Evolutionary conservation across 2,797 vertebrate species (phyloP).

Genomic region (Sebastes oblongus): DNA sequence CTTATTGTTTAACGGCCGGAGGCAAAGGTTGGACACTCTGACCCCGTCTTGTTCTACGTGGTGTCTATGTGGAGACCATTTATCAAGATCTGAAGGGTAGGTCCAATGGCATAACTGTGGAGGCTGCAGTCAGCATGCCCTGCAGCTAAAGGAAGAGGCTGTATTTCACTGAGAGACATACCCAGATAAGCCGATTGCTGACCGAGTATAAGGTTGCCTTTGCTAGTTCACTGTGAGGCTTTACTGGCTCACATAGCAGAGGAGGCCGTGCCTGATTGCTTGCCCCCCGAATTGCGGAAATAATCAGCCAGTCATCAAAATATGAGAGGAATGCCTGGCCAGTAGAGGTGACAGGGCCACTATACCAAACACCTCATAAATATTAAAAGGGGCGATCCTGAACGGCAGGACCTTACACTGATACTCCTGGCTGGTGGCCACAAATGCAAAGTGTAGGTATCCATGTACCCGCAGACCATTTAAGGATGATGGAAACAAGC

Average conservation of each 20-base stretch:
- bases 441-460: not conserved
- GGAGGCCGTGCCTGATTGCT: not conserved
- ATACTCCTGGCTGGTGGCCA: not conserved
- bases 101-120: not conserved
- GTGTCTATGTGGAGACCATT: conserved; percentile 3
- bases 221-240: not conserved
- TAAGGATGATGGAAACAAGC: not conserved
- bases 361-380: not conserved
- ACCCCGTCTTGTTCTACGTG: not conserved
- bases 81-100: conserved; percentile 6
- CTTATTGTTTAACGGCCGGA: not conserved
- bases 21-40: not conserved
- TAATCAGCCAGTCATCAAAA: conserved; percentile 1
- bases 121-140: conserved; percentile 3
- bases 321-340: not conserved
- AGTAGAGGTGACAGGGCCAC: not conserved
- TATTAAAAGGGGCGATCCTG: not conserved
- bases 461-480: not conserved
- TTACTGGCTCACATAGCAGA: not conserved
- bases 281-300: not conserved
- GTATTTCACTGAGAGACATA: not conserved
- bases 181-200: not conserved
- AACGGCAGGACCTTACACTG: not conserved
- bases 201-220: not conserved
- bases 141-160: conserved; percentile 8